A percentile compares a stretch with the other conserved stretches of the same genome.
Conservation (phyloP, 2,113 vertebrate genomes). For the Chiloscyllium plagiosum region DNA sequence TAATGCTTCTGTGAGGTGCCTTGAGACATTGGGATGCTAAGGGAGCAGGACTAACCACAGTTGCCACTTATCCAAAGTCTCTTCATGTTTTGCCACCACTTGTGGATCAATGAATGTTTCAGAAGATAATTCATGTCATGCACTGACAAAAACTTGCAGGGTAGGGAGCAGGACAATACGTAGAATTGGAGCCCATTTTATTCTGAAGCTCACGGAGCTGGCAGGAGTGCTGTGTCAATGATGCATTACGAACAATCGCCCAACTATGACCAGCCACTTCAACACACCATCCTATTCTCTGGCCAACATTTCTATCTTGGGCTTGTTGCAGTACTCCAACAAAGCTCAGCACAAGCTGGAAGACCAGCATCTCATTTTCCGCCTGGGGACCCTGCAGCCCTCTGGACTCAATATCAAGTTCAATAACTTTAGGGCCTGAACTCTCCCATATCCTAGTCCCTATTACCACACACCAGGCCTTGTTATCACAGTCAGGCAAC, state of each 20-base stretch:
- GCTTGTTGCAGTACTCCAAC: too few species aligned
- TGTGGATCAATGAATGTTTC: not conserved
- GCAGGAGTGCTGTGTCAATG: not conserved
- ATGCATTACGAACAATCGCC: not conserved
- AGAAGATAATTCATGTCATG: not conserved
- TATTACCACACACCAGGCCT: too few species aligned
- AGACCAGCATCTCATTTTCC: too few species aligned
- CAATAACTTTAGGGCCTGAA: too few species aligned
- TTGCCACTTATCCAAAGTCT: not conserved
- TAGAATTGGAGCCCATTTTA: not conserved
- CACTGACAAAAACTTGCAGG: not conserved
- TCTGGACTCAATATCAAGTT: too few species aligned
- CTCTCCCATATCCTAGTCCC: too few species aligned
- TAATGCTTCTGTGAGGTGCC: not conserved
- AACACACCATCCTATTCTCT: too few species aligned
- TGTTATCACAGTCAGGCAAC: too few species aligned
- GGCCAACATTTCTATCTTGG: too few species aligned
- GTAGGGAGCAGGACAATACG: not conserved
- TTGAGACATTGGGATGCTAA: not conserved
- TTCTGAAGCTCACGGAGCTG: not conserved
- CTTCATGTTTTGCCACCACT: not conserved
- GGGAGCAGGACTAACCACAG: not conserved
- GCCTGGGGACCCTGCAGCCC: too few species aligned
- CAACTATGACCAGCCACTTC: slow-evolving; percentile 38
- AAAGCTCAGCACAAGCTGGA: too few species aligned